Evolutionary conservation across 1,140 invertebrate genomes (phyloP).

Genomic region (Agrilus planipennis): DNA sequence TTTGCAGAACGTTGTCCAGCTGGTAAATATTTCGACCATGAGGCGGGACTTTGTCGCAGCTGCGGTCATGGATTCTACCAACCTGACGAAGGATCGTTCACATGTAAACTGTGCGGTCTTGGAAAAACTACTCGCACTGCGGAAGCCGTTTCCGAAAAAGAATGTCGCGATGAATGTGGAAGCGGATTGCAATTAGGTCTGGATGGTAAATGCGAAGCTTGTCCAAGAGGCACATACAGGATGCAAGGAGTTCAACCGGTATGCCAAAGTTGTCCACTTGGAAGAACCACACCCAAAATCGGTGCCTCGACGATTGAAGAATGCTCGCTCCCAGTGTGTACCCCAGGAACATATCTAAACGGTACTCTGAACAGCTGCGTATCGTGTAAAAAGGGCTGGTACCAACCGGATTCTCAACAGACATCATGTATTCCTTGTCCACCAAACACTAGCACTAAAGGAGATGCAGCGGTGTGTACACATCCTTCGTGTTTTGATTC

Average conservation of each 20-base stretch:
- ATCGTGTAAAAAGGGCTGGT: slow-evolving; percentile 83
- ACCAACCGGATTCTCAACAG: slow-evolving; percentile 85
- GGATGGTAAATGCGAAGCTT: slow-evolving; percentile 86
- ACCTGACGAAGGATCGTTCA: slow-evolving; percentile 80
- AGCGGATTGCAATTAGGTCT: slow-evolving; percentile 78
- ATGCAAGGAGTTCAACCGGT: slow-evolving; percentile 77
- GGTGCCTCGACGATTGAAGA: slow-evolving; percentile 77
- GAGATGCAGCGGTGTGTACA: slow-evolving; percentile 58
- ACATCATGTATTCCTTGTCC: slow-evolving; percentile 80
- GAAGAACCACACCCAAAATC: slow-evolving; percentile 73
- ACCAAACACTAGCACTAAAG: slow-evolving; percentile 82
- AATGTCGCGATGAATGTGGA: slow-evolving; percentile 83
- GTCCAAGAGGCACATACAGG: slow-evolving; percentile 81
- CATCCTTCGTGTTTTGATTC: slow-evolving; percentile 9
- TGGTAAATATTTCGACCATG: slow-evolving; percentile 83
- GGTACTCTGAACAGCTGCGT: slow-evolving; percentile 73
- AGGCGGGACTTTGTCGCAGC: slow-evolving; percentile 69
- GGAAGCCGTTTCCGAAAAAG: slow-evolving; percentile 77
- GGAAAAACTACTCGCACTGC: slow-evolving; percentile 87
- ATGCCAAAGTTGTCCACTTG: slow-evolving; percentile 78
- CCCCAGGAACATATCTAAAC: slow-evolving; percentile 60
- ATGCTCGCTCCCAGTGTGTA: slow-evolving; percentile 82
- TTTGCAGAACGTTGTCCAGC: slow-evolving; percentile 72
- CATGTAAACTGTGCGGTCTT: slow-evolving; percentile 76
- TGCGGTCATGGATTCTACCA: slow-evolving; percentile 94